Evolutionary conservation across 2,888 invertebrate species (phyloP), one percentile per base, ranked within the genome.

Genomic region (Allophyes oxyacanthae): DNA sequence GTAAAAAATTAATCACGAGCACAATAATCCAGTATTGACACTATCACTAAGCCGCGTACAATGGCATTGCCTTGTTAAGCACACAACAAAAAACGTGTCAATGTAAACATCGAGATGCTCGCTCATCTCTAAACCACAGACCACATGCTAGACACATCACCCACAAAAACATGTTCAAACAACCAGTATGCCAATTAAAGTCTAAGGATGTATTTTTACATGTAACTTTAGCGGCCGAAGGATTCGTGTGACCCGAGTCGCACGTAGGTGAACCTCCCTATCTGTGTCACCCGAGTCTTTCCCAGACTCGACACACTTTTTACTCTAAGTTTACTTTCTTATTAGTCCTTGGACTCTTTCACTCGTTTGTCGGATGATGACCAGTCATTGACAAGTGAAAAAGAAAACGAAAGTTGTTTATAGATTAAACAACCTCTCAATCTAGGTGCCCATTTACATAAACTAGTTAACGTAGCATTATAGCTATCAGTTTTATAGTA

Each of bases 21-120:
- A 82, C 84, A 86, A 90, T 88, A 85, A 90, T 88, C 81, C 72
- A 70, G 65, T 90, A 89, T 92, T 92, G 89, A 91, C 91, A 87
- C 77, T 89, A 90, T 89, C 89, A 87, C 88, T 86, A 85, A 86
- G 78, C 84, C 75, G 72, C 74, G 82, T 80, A 91, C 90, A 90
- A 91, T 90, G 82, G 81, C 79, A 78, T 81, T 79, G 84, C 81
- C 87, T 91, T 88, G 91, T 92, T 92, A 91, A 85, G 81, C 78
- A 81, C 79, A 77, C 64, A 81, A 86, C 85, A 89, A 90, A 90
- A 91, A 92, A 91, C 83, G 84, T 91, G 91, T 90, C 88, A 92
- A 85, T 84, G 85, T 87, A 89, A 90, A 91, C 80, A 88, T 77
- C 72, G 75, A 82, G 77, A 79, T 84, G 77, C 74, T 68, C 80